Evolutionary conservation across 53 echinoderm and acorn worm species (phyloP).

Genomic region (Crossaster papposus): DNA sequence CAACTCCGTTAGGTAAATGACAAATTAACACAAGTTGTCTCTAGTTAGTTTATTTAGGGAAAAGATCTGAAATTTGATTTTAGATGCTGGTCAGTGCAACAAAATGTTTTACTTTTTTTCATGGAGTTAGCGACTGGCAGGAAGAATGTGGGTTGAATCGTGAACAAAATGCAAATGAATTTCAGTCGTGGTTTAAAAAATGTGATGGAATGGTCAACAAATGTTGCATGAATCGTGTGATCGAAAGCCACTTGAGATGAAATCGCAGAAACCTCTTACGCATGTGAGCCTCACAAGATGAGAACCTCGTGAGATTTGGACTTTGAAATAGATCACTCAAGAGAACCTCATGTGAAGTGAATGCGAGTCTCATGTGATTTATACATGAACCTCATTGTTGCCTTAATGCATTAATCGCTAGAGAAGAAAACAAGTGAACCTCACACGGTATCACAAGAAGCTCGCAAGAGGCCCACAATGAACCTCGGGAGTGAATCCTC

Average conservation of each 20-base stretch:
- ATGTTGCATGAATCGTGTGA: background rate
- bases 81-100: background rate
- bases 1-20: too few relatives aligned
- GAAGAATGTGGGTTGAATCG: too few relatives aligned
- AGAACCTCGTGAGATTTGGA: background rate
- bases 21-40: too few relatives aligned
- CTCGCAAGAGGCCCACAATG: too few relatives aligned
- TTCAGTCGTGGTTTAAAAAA: background rate
- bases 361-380: too few relatives aligned
- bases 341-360: background rate
- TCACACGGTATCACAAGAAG: background rate
- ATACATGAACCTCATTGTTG: background rate
- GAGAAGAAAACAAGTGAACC: background rate
- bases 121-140: too few relatives aligned
- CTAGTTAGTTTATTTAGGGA: too few relatives aligned
- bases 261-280: background rate
- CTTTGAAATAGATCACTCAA: background rate
- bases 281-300: background rate
- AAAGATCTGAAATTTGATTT: too few relatives aligned
- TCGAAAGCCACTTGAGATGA: background rate
- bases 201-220: background rate
- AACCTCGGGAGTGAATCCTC: background rate
- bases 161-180: too few relatives aligned
- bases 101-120: background rate
- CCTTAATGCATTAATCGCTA: too few relatives aligned